Evolutionary conservation across 2,888 invertebrate species (phyloP).

Genomic region (Dicyrtomina minuta): DNA sequence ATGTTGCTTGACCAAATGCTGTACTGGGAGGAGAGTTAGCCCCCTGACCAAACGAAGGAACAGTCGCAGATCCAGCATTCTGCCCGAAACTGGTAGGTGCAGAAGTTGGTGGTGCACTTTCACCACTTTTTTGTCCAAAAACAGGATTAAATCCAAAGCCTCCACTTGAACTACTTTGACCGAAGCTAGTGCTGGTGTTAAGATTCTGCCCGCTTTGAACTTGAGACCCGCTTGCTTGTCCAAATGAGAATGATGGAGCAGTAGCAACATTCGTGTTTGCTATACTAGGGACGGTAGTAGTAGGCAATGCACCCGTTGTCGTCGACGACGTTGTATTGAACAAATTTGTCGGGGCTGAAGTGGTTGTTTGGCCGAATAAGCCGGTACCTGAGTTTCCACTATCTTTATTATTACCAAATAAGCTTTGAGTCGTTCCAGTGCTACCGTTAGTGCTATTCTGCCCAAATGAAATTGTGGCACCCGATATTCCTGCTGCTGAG

Average conservation of each 20-base stretch:
- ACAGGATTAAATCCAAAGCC: background rate
- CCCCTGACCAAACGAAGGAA: background rate
- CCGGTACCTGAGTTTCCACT: background rate
- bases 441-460: background rate
- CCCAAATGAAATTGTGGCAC: conserved; percentile 9
- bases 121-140: conserved; percentile 12
- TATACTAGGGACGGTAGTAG: background rate
- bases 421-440: background rate
- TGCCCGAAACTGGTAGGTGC: background rate
- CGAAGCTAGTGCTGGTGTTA: background rate
- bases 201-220: no score
- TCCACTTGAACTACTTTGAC: background rate
- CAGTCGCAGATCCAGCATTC: background rate
- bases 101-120: background rate
- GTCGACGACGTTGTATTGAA: background rate
- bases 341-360: background rate
- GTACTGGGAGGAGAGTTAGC: background rate
- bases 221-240: no score
- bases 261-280: background rate
- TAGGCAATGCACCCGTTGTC: background rate
- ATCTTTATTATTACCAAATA: no score
- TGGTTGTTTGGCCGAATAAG: conserved; percentile 5
- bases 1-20: background rate
- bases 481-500: background rate
- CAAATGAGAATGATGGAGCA: no score